Evolutionary conservation across 2,888 invertebrate species (phyloP).

Genomic region (Amphipoea lucens): DNA sequence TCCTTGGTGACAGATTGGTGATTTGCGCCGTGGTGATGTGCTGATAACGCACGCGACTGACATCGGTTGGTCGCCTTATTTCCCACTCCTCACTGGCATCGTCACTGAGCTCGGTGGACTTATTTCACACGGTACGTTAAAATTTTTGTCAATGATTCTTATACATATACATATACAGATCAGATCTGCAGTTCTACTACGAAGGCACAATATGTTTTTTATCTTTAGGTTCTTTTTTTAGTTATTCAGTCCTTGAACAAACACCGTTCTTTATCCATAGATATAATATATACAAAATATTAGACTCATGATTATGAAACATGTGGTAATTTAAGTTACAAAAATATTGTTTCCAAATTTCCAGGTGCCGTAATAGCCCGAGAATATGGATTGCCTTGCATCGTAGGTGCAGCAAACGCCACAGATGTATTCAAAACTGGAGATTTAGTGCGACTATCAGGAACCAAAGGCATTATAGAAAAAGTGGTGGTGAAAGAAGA

Average conservation of each 20-base stretch:
- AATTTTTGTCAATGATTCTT: not conserved
- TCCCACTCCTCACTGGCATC: conserved; percentile 94
- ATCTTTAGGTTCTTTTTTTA: not conserved
- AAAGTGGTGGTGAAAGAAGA: conserved; percentile 73
- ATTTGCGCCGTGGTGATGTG: conserved; percentile 92
- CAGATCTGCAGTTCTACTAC: not conserved
- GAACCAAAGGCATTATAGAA: conserved; percentile 84
- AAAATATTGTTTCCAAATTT: conserved; percentile 36
- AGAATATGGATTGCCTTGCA: conserved; percentile 95
- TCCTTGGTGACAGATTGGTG: conserved; percentile 78
- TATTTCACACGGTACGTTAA: conserved; percentile 93
- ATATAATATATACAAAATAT: not conserved
- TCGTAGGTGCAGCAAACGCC: conserved; percentile 93
- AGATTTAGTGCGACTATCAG: conserved; percentile 89
- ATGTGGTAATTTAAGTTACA: not conserved
- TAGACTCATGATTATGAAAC: not conserved
- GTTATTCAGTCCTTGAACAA: no score
- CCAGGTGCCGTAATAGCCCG: conserved; percentile 95
- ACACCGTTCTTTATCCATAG: not conserved
- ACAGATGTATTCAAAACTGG: conserved; percentile 93
- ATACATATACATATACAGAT: no score
- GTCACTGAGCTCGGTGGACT: conserved; percentile 96
- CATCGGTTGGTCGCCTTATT: conserved; percentile 96
- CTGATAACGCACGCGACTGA: conserved; percentile 94
- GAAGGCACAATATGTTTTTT: no score